Evolutionary conservation across 2,888 invertebrate genomes (phyloP).

Genomic region (Pollenia griseotomentosa): DNA sequence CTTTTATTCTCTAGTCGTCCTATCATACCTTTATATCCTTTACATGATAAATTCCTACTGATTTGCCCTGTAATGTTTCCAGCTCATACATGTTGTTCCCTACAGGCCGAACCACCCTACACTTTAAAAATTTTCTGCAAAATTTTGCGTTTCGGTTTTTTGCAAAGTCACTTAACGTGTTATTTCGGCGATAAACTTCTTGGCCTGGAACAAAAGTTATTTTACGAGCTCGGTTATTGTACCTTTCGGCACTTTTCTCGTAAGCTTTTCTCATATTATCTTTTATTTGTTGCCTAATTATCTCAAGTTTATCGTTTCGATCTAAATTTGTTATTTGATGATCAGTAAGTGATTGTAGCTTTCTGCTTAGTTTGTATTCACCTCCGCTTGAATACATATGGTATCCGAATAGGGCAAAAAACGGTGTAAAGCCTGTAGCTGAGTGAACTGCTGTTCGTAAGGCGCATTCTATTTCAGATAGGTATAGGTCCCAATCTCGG

Average conservation of each 20-base stretch:
- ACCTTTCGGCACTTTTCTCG: slow-evolving; percentile 23
- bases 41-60: too few species aligned
- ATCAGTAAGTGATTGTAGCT: background rate
- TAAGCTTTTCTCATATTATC: slow-evolving; percentile 4
- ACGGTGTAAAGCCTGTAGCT: background rate
- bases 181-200: slow-evolving; percentile 23
- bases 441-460: slow-evolving; percentile 10
- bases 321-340: background rate
- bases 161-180: background rate
- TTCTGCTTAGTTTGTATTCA: background rate
- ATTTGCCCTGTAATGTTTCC: background rate
- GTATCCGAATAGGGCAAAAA: background rate
- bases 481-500: too few species aligned
- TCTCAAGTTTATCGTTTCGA: background rate
- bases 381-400: slow-evolving; percentile 3
- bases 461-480: slow-evolving; percentile 27
- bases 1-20: too few species aligned
- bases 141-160: slow-evolving; percentile 27
- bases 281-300: background rate
- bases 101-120: slow-evolving; percentile 13
- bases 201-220: slow-evolving; percentile 25
- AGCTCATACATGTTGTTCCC: slow-evolving; percentile 30
- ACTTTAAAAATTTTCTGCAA: slow-evolving; percentile 15
- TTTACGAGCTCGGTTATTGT: background rate
- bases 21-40: too few species aligned